Evolutionary conservation across 2,113 vertebrate species (phyloP).

Genomic region (Motacilla alba): DNA sequence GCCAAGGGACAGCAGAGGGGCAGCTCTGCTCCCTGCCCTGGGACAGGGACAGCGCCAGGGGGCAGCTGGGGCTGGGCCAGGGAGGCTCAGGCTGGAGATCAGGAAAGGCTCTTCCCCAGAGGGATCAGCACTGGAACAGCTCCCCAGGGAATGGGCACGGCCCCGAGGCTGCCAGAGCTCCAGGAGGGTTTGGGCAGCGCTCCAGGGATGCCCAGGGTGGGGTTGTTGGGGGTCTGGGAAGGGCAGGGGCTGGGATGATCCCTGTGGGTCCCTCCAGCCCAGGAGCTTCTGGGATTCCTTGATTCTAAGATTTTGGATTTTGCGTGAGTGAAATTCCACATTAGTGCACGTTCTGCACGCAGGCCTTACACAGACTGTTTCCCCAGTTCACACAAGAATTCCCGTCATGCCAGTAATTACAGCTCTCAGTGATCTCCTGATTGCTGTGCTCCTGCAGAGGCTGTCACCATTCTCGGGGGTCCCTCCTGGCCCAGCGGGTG

Average conservation of each 20-base stretch:
- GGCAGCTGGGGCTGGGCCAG: neutral
- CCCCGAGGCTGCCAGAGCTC: neutral
- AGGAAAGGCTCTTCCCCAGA: neutral
- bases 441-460: neutral
- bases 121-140: too few species aligned
- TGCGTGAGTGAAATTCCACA: neutral
- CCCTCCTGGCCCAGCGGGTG: neutral
- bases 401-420: neutral
- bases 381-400: neutral
- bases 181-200: neutral
- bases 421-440: neutral
- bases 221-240: neutral
- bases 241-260: neutral
- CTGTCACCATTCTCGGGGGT: neutral
- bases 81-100: fast-evolving
- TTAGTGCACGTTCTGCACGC: neutral
- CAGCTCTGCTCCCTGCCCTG: neutral
- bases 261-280: neutral
- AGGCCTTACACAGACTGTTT: neutral
- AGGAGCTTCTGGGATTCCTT: too few species aligned
- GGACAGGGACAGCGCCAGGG: too few species aligned
- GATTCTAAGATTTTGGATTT: too few species aligned
- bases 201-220: neutral
- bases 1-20: too few species aligned
- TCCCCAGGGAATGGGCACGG: neutral